Conservation (phyloP, 92 coral and sea anemone species). For the Scolanthus callimorphus region DNA sequence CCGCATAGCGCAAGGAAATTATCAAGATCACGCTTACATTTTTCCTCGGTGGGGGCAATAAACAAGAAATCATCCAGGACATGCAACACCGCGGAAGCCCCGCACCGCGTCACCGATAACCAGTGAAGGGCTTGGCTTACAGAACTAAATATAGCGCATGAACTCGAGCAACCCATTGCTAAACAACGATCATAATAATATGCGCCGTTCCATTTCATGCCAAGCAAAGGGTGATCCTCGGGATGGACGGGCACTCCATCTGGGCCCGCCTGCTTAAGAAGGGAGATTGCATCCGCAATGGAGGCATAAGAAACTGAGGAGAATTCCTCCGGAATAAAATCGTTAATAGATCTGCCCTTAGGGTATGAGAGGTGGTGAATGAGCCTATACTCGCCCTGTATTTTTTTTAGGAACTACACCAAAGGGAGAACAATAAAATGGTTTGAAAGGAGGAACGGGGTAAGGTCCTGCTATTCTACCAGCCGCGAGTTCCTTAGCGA, state of each 20-base stretch:
- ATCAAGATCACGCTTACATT: conserved; percentile 14
- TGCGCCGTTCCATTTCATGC: conserved; percentile 21
- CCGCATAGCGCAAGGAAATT: no score
- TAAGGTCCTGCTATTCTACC: conserved; percentile 28
- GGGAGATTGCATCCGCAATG: no score
- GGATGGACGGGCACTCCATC: conserved; percentile 25
- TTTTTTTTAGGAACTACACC: conserved; percentile 24
- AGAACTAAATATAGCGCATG: conserved; percentile 14
- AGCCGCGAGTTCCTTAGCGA: conserved; percentile 15
- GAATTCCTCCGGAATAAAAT: conserved; percentile 13
- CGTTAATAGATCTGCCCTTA: conserved; percentile 16
- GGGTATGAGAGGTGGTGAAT: conserved; percentile 33
- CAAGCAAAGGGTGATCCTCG: conserved; percentile 15
- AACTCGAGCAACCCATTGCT: conserved; percentile 20
- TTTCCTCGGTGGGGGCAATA: conserved; percentile 15
- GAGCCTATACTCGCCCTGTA: no score
- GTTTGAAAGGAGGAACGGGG: conserved; percentile 3
- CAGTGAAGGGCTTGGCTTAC: conserved; percentile 12
- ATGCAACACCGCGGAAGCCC: conserved; percentile 11
- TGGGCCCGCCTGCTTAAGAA: conserved; percentile 2
- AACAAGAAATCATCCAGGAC: conserved; percentile 46
- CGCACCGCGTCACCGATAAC: conserved; percentile 2
- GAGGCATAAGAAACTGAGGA: conserved; percentile 23
- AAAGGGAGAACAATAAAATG: conserved; percentile 10
- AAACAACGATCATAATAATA: conserved; percentile 27